A percentile compares a stretch with the other conserved stretches of the same genome.
Evolutionary conservation across 1,140 invertebrate species (phyloP).

Genomic region (Leptestheria dahalacensis): DNA sequence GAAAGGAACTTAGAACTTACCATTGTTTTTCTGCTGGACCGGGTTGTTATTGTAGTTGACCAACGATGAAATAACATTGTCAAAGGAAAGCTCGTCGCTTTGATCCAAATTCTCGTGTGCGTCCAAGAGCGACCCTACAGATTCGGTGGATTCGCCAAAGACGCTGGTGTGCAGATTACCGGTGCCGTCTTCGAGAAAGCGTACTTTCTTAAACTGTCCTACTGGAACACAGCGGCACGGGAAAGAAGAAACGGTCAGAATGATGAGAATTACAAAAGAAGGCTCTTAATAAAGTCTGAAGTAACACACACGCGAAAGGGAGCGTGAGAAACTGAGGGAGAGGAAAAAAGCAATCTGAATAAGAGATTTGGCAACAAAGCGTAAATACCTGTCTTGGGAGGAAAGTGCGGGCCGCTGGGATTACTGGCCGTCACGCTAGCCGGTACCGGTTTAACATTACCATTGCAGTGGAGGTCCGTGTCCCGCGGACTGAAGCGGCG

Average conservation of each 20-base stretch:
- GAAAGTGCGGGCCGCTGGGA: background rate
- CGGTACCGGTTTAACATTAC: background rate
- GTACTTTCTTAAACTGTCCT: conserved; percentile 10
- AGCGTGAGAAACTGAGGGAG: background rate
- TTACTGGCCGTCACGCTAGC: background rate
- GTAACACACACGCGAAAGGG: background rate
- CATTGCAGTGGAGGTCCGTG: no score
- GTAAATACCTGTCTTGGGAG: background rate
- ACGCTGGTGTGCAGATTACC: conserved; percentile 13
- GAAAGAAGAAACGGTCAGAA: background rate
- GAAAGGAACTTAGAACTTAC: no score
- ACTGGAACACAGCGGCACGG: background rate
- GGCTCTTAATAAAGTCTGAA: background rate
- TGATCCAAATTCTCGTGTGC: conserved; percentile 1
- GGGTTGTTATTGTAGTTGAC: background rate
- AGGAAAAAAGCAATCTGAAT: background rate
- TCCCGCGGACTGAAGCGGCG: no score
- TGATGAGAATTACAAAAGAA: background rate
- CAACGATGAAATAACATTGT: conserved; percentile 3
- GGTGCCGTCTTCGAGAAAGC: conserved; percentile 13
- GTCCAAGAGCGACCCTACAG: conserved; percentile 3
- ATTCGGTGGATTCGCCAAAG: conserved; percentile 4
- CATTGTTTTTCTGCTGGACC: background rate
- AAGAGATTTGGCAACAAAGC: background rate
- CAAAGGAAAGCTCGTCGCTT: background rate